Evolutionary conservation across 2,888 invertebrate genomes (phyloP), one percentile per base, ranked within the genome.

Genomic region (Polymixis flavicincta): DNA sequence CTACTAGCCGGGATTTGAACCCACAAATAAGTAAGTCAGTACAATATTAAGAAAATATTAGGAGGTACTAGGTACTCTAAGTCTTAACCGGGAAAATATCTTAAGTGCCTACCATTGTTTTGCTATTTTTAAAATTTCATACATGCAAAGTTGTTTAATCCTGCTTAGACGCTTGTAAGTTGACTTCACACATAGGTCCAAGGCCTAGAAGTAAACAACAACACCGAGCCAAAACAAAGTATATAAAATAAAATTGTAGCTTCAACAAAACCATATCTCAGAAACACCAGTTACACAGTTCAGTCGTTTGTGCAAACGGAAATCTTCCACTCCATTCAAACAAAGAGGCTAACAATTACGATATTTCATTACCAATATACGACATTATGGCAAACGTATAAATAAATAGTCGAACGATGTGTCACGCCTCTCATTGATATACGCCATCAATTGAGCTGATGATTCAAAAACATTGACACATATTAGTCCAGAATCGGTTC

Each of bases 381-480:
- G 48, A 42, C 64, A 81, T 68, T 64, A 80, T 72, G 64, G 55
- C 73, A 71, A 61, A 61, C 67, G 48, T 77, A 84, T 71, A 73
- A 81, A 78, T 75, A 84, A 84, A 85, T 83, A 77, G 66, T 59
- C 59, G 50, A 77, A 55, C 45, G 71, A 76, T 82, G 85, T 89
- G 90, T 92, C 91, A 89, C 87, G 65, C 72, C 60, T 78, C 85
- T 90, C 89, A 89, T 84, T 86, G 86, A 86, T 86, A 85, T 79
- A 87, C 83, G 85, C 85, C 80, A 84, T 90, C 92, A 94, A 93
- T 94, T 93, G 91, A 90, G 87, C 78, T 83, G 88, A 92, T 94
- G 94, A 94, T 93, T 94, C 93, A 93, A 93, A 92, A 92, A 89
- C 92, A 92, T 93, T 92, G 90, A 87, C 87, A 89, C 87, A 76